Base-by-base conservation (phyloP, 1,140 invertebrate species). In the Penaeus indicus region DNA sequence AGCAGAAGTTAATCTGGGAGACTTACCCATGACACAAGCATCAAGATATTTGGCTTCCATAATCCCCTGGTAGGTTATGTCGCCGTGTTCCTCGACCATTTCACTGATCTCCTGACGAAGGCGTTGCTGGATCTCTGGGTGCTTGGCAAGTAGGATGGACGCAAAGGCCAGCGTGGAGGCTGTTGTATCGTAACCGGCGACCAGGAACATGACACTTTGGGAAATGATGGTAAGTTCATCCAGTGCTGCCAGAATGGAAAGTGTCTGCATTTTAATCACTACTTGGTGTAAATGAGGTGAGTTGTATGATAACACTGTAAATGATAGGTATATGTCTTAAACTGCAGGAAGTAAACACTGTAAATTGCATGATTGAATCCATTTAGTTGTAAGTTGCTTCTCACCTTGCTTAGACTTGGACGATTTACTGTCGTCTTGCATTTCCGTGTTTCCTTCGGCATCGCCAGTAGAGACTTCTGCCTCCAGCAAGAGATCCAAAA, bases 171-270 rank as follows among this genome's bases (percentile, higher is more conserved):
- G 90, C 2, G 93, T 90, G 47, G 91, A 92, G 11, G 93, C 92
- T 7, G 94, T 94, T 0, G 94, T 94, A 42, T 94, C 94, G 84
- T 92, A 94, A 61, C 93, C 93, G 81, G 93, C 93, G 18, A 93
- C 27, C 38, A 92, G 25, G 86, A 92, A 92, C 8, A 92, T 42
- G 19, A 92, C 72, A 61, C 87, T 72, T 82, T 92, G 92, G 19
- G 91, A 90, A 21, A 92, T 75, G 4, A 94, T 90, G 80, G 93
- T 92, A 10, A 92, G 87, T 16, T 85, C 69, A 10, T 77, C 79
- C 38, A 92, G 42, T 18, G 61, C 85, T 89, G 81, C 10, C 5
- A 32, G 27, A 22, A 61, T 25, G 38, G 16, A 22, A 77, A 78
- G 25, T 1, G 21, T 22, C 13, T 16, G 10, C 10, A 42, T 54